Evolutionary conservation across 1,140 invertebrate genomes (phyloP), one percentile per base, ranked within the genome.

Genomic region (Heliothis virescens): DNA sequence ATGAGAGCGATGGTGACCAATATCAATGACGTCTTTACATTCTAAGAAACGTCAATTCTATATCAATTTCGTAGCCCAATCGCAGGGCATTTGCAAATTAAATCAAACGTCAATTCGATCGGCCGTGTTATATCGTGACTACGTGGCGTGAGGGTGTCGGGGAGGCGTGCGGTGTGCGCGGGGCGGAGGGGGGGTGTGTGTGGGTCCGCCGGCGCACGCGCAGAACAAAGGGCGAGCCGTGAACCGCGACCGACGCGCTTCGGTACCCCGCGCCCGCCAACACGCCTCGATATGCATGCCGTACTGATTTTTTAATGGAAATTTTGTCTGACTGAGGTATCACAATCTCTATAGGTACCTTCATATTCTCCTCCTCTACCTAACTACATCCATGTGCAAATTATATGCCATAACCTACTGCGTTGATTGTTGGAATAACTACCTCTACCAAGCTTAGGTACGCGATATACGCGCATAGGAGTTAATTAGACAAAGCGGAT

Each of bases 221-320:
- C 90, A 90, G 92, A 92, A 93, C 91, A 94, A 94, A 94, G 92
- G 92, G 92, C 92, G 92, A 85, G 87, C 89, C 90, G 90, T 94
- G 92, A 94, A 94, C 92, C 92, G 90, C 87, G 88, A 90, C 92
- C 83, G 92, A 92, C 87, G 85, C 90, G 92, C 87, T 89, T 87
- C 89, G 90, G 82, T 87, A 74, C 87, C 63, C 83, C 65, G 82
- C 85, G 85, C 85, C 73, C 80, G 82, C 84, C 81, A 75, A 82
- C 89, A 84, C 84, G 84, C 81, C 67, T 73, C 79, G 79, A 85
- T 81, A 86, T 85, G 79, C 82, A 79, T 77, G 57, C 74, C 82
- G 83, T 80, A 81, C 86, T 87, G 84, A 88, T 89, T 89, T 89
- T 62, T 60, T 59, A 73, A 73, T 72, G 79, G 81, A 81, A 80